These are phyloP conservation scores for Deladenus siricidicola DNA, from an alignment of 2,888 invertebrate genomes.

Conservation along the genomic window DNA sequence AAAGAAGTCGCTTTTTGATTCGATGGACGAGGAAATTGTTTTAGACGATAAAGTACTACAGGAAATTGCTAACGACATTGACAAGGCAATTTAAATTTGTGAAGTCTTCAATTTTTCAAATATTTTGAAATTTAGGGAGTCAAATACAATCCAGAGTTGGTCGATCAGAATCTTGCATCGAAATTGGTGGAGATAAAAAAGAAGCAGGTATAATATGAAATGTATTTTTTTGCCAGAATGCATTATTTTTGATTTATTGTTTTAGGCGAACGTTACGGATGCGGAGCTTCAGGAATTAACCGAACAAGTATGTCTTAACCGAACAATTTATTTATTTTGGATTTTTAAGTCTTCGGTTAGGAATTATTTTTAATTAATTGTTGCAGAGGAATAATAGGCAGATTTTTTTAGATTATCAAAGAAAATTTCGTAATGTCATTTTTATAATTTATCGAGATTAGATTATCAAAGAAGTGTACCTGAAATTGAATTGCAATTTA, in stretches of 20 bases:
- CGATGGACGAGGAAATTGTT: slow-evolving; percentile 18
- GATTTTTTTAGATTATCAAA: too few species aligned
- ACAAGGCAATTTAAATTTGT: slow-evolving; percentile 5
- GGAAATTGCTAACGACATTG: slow-evolving; percentile 21
- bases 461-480: not conserved
- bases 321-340: too few species aligned
- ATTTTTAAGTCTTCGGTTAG: too few species aligned
- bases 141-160: slow-evolving; percentile 11
- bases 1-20: slow-evolving; percentile 15
- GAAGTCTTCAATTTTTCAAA: not conserved
- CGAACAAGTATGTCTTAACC: slow-evolving; percentile 9
- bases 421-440: too few species aligned
- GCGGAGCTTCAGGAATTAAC: slow-evolving; percentile 1
- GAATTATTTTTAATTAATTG: too few species aligned
- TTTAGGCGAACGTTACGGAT: slow-evolving; percentile 1
- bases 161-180: slow-evolving; percentile 14
- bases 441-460: too few species aligned
- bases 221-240: too few species aligned
- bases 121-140: slow-evolving; percentile 9
- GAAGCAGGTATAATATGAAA: too few species aligned
- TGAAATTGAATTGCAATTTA: not conserved
- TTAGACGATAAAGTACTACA: slow-evolving; percentile 18
- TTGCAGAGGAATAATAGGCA: not conserved
- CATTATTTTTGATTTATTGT: too few species aligned
- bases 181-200: slow-evolving; percentile 19